A percentile compares a stretch with the other conserved stretches of the same genome.
Conservation (phyloP, 2,888 invertebrate genomes). For the Lasioglossum lativentre region DNA sequence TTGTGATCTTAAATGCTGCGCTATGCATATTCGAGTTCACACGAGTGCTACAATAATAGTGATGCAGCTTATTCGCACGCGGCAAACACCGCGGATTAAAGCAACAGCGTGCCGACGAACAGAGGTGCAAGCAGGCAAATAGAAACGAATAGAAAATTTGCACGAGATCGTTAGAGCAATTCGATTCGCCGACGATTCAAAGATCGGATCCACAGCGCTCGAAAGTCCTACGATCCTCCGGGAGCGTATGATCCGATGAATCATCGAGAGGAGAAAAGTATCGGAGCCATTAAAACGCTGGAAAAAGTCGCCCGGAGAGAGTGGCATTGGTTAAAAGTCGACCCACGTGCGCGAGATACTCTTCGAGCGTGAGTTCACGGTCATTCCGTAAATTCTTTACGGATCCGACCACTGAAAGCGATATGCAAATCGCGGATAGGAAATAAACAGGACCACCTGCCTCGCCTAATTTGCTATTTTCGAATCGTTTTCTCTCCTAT, state of each 20-base stretch:
- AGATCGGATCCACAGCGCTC: not conserved
- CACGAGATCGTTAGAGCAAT: not conserved
- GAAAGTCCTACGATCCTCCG: not conserved
- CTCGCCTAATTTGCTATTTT: not conserved
- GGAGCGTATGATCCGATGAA: not conserved
- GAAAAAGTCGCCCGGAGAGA: conserved; percentile 62
- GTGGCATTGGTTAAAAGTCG: conserved; percentile 46
- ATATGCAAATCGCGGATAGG: not conserved
- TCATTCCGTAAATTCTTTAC: conserved; percentile 17
- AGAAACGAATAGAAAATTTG: not conserved
- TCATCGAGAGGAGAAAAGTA: conserved; percentile 18
- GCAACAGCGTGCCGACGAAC: not conserved
- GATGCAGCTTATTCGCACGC: not conserved
- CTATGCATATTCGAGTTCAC: no score
- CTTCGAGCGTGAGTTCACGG: conserved; percentile 48
- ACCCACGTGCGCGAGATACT: conserved; percentile 43
- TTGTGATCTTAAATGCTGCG: no score
- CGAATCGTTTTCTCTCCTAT: not conserved
- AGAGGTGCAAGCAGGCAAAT: not conserved
- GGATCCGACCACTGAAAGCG: conserved; percentile 1
- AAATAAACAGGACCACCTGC: not conserved
- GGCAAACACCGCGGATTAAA: not conserved
- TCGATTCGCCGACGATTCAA: not conserved
- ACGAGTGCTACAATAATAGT: not conserved
- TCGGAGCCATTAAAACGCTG: conserved; percentile 18